phyloP scores from a whole-genome alignment of 2,113 vertebrate genomes.

The Canis aureus region DNA sequence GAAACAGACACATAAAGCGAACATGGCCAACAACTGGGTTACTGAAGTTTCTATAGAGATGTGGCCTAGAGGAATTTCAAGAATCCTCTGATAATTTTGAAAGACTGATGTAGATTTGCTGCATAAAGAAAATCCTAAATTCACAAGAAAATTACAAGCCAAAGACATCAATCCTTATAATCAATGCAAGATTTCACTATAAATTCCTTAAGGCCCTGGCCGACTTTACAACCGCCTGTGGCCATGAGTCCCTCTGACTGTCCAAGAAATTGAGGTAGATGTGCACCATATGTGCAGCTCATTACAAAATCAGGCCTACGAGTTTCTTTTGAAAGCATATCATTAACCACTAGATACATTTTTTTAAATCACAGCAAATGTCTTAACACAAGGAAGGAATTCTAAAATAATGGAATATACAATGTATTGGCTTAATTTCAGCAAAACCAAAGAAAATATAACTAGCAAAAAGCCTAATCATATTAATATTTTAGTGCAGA shows the following conservation, averaged over 20 bases:
- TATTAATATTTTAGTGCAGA: conserved; percentile 51
- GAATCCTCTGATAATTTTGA: conserved; percentile 40
- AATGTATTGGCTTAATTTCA: conserved; percentile 57
- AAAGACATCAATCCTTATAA: conserved; percentile 44
- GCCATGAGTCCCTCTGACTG: background rate
- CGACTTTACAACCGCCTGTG: background rate
- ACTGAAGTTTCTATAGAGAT: background rate
- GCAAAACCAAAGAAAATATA: conserved; percentile 68
- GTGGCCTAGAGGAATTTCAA: background rate
- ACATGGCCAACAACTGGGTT: background rate
- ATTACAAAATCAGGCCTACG: background rate
- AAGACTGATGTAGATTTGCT: conserved; percentile 1
- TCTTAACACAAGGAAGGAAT: conserved; percentile 20
- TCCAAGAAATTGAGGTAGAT: background rate
- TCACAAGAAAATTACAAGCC: conserved; percentile 52
- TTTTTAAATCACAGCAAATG: conserved; percentile 46
- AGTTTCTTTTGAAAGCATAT: conserved; percentile 39
- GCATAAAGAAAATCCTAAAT: conserved; percentile 29
- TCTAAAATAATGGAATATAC: conserved; percentile 55
- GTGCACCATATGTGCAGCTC: background rate
- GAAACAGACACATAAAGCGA: conserved; percentile 24
- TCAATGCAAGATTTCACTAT: conserved; percentile 39
- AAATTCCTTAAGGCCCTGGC: background rate
- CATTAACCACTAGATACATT: background rate
- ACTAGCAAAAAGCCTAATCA: background rate